phyloP scores from a whole-genome alignment of 2,888 invertebrate species.

The Noctua janthina region DNA sequence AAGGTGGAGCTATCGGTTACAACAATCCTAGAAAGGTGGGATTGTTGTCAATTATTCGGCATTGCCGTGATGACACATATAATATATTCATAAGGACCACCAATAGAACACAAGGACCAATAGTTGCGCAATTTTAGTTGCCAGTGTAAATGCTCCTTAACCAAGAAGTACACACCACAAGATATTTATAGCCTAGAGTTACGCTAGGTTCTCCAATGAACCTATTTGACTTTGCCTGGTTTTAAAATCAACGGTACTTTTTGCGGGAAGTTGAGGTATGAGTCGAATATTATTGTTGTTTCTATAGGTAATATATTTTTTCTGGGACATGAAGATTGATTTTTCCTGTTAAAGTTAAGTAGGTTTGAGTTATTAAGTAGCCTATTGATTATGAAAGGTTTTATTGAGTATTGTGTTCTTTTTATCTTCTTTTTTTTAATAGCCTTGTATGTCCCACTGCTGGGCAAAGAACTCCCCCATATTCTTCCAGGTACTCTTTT shows the following conservation, averaged over 20 bases:
- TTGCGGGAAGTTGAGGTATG: slow-evolving; percentile 15
- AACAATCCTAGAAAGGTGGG: neutral
- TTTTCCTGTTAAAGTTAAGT: neutral
- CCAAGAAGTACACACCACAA: slow-evolving; percentile 28
- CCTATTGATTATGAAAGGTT: neutral
- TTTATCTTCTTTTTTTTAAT: neutral
- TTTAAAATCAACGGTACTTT: slow-evolving; percentile 51
- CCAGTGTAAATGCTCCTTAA: slow-evolving; percentile 15
- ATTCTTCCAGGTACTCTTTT: too few relatives aligned
- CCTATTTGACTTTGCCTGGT: slow-evolving; percentile 37
- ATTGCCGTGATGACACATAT: neutral
- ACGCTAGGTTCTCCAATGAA: slow-evolving; percentile 32
- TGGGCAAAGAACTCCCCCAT: too few relatives aligned
- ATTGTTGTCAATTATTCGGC: neutral
- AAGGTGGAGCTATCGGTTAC: too few relatives aligned
- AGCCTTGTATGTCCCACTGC: too few relatives aligned
- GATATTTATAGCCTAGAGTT: slow-evolving; percentile 50
- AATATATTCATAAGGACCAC: neutral
- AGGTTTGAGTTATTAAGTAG: slow-evolving; percentile 27
- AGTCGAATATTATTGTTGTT: slow-evolving; percentile 22
- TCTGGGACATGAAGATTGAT: neutral
- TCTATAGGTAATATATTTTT: slow-evolving; percentile 1
- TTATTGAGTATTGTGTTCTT: neutral
- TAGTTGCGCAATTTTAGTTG: slow-evolving; percentile 5
- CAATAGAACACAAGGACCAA: neutral